Evolutionary conservation across 2,113 vertebrate genomes (phyloP).

Genomic region (Syrmaticus mikado): DNA sequence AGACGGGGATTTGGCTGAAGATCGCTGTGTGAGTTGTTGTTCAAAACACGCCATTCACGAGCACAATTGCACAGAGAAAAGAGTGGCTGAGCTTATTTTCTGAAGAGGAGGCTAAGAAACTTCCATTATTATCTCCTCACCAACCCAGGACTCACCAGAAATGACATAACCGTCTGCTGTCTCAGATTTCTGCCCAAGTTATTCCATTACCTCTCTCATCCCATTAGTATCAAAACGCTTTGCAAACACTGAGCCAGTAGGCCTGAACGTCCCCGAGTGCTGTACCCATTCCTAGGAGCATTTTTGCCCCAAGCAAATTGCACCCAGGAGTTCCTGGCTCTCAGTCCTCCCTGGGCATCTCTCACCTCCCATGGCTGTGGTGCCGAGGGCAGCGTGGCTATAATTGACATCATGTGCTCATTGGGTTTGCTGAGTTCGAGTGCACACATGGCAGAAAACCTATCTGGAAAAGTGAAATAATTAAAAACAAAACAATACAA

Average conservation of each 20-base stretch:
- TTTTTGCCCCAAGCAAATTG: neutral
- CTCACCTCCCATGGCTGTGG: neutral
- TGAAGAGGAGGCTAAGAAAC: neutral
- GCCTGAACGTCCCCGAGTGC: rapidly evolving
- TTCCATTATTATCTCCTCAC: rapidly evolving
- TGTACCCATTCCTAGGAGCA: neutral
- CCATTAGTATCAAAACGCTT: rapidly evolving
- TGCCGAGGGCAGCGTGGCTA: neutral
- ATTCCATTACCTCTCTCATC: neutral
- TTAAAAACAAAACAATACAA: neutral
- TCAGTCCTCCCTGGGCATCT: neutral
- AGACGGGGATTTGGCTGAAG: neutral
- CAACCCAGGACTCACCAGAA: neutral
- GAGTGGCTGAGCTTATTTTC: rapidly evolving
- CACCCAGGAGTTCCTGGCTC: neutral
- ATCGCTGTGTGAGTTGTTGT: rapidly evolving
- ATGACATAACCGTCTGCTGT: rapidly evolving
- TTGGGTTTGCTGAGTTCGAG: rapidly evolving
- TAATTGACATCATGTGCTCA: slow-evolving; percentile 34
- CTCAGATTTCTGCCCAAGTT: neutral
- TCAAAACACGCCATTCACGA: rapidly evolving
- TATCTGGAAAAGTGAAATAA: neutral
- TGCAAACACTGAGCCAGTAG: rapidly evolving
- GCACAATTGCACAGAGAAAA: rapidly evolving
- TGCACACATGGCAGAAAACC: neutral